Evolutionary conservation across 2,113 vertebrate species (phyloP).

Genomic region (Pseudonaja textilis): DNA sequence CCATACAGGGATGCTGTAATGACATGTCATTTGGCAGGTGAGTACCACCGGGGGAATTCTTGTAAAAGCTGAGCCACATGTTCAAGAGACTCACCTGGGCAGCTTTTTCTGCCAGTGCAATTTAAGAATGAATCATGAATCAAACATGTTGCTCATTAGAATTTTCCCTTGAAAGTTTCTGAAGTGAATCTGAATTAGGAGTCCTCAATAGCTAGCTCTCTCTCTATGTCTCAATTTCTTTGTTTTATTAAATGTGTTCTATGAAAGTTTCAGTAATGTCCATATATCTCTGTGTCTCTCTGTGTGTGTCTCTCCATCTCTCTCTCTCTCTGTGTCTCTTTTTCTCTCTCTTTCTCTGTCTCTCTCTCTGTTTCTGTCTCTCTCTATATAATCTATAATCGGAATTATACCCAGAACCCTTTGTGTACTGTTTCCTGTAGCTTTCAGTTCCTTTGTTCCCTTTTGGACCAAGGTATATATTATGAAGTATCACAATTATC

Average conservation of each 20-base stretch:
- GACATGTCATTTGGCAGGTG: neutral
- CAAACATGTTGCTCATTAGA: neutral
- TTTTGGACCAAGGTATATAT: neutral
- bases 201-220: neutral
- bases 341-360: no score
- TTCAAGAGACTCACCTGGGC: neutral
- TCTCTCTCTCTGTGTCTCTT: no score
- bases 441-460: neutral
- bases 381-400: neutral
- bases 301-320: no score
- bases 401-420: neutral
- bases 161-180: neutral
- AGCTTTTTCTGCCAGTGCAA: neutral
- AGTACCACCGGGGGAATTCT: neutral
- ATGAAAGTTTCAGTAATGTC: no score
- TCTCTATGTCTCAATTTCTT: no score
- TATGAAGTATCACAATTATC: neutral
- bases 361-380: no score
- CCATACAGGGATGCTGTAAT: neutral
- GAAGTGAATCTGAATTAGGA: neutral
- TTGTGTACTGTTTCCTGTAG: neutral
- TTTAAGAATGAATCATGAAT: neutral
- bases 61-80: neutral
- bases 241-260: no score
- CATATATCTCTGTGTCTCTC: no score